phyloP scores from a whole-genome alignment of 2,113 vertebrate genomes.

The Sclerurus mexicanus region DNA sequence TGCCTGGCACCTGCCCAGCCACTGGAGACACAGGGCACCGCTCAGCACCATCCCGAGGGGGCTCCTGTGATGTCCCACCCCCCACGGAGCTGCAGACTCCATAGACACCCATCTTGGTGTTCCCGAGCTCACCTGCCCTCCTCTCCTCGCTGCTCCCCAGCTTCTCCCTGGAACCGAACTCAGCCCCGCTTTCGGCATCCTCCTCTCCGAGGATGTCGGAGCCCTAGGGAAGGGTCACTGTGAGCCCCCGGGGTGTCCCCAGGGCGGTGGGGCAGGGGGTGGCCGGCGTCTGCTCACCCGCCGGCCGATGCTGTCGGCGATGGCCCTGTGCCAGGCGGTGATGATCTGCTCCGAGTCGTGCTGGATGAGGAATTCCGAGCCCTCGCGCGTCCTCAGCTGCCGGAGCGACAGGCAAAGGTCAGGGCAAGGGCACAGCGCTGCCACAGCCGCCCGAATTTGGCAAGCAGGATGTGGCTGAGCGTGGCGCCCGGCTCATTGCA shows the following conservation, averaged over 20 bases:
- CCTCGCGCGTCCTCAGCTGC: conserved; percentile 85
- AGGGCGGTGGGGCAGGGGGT: accelerated
- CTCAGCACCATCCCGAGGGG: not conserved
- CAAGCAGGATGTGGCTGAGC: not conserved
- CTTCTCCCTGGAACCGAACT: conserved; percentile 75
- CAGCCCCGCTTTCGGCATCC: conserved; percentile 55
- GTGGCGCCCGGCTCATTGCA: accelerated
- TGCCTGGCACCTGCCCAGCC: not conserved
- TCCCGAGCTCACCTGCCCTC: conserved; percentile 63
- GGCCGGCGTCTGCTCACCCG: conserved; percentile 63
- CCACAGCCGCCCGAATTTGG: accelerated
- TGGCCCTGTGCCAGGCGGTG: conserved; percentile 84
- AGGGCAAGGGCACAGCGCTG: not conserved
- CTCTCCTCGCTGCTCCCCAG: conserved; percentile 72
- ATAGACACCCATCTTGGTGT: accelerated
- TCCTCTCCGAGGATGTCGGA: conserved; percentile 68
- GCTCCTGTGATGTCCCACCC: accelerated
- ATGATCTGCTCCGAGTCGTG: conserved; percentile 94
- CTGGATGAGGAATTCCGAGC: conserved; percentile 89
- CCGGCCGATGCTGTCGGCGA: conserved; percentile 82
- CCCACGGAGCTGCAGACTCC: accelerated
- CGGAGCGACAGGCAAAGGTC: not conserved
- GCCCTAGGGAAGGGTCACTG: conserved; percentile 16
- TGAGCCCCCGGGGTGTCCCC: not conserved
- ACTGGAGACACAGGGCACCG: not conserved